Percentiles rank a stretch among this genome's conserved stretches.
These are phyloP conservation scores for Sepioteuthis lessoniana DNA, from an alignment of 2,888 invertebrate species.

Conservation along the genomic window DNA sequence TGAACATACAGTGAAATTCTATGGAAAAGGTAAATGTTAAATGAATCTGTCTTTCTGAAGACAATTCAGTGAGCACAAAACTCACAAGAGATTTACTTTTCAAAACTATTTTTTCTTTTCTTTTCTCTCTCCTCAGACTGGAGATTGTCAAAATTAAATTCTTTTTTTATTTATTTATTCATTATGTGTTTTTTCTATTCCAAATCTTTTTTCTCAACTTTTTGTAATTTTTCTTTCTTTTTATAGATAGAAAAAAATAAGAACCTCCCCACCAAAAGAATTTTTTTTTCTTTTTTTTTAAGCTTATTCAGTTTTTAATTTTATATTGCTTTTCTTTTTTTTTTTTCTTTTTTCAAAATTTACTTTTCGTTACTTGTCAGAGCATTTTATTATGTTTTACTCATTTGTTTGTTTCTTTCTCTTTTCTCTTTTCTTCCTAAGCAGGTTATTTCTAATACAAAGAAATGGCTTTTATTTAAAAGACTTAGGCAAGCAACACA, in stretches of 20 bases:
- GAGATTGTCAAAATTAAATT: conserved; percentile 33
- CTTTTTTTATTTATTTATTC: neutral
- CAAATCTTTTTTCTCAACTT: neutral
- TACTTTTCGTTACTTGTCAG: neutral
- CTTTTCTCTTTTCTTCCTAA: neutral
- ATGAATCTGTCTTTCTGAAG: neutral
- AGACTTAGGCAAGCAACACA: neutral
- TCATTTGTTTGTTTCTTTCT: neutral
- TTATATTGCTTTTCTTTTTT: neutral
- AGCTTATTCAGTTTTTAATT: neutral
- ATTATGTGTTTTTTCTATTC: neutral
- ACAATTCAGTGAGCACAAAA: neutral
- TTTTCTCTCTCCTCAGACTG: neutral
- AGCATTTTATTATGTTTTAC: neutral
- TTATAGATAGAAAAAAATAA: too few relatives aligned
- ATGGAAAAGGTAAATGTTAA: neutral
- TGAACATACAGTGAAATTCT: neutral
- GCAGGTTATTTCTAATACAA: neutral
- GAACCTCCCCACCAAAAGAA: neutral
- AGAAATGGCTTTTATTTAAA: neutral
- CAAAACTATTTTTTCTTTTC: neutral
- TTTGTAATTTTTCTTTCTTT: neutral
- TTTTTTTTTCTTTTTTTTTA: neutral
- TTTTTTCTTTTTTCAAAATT: neutral
- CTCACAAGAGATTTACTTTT: neutral